These are phyloP conservation scores for Tonatia bakeri DNA, from an alignment of 2,113 vertebrate species.

Conservation along the genomic window DNA sequence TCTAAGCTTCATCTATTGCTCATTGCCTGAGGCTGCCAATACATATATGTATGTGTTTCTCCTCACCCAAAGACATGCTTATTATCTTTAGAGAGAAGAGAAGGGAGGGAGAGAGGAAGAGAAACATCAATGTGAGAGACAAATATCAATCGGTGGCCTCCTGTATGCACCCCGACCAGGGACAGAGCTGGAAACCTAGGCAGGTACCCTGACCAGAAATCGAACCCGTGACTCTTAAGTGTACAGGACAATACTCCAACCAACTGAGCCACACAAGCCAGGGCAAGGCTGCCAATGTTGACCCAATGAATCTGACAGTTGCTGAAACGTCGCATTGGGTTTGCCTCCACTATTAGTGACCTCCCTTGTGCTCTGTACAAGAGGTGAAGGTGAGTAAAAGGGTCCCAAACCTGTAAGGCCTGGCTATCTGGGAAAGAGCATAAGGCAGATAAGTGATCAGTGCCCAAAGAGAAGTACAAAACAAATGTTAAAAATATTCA, in stretches of 20 bases:
- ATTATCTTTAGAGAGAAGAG: no score
- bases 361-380: neutral
- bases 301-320: neutral
- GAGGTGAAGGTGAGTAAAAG: neutral
- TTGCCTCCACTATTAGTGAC: neutral
- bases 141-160: no score
- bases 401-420: neutral
- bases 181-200: no score
- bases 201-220: no score
- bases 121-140: no score
- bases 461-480: neutral
- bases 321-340: neutral
- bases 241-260: no score
- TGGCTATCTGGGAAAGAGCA: neutral
- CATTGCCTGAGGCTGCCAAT: neutral
- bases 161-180: no score
- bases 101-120: no score
- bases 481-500: neutral
- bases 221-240: no score
- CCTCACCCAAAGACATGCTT: no score
- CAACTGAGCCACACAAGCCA: no score
- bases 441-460: neutral
- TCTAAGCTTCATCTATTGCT: neutral
- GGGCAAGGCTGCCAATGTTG: neutral
- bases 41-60: no score